phyloP scores from a whole-genome alignment of 1,140 invertebrate genomes.

The Pachyrhynchus sulphureomaculatus region DNA sequence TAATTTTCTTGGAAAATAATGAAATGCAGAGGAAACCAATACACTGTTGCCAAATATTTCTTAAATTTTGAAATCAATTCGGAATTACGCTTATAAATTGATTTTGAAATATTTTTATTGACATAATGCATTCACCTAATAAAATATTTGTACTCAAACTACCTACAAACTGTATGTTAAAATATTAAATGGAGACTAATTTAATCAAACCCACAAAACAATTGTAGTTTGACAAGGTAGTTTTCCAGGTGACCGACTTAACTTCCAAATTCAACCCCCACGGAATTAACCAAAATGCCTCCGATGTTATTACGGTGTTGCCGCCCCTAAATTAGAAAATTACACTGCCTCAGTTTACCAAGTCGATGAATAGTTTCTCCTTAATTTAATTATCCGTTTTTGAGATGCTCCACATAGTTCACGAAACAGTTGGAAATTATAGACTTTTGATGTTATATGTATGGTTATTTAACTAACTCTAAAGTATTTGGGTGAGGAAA shows the following conservation, averaged over 20 bases:
- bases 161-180: too few relatives aligned
- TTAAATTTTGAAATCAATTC: too few relatives aligned
- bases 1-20: too few relatives aligned
- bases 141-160: too few relatives aligned
- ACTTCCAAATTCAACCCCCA: not conserved
- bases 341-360: not conserved
- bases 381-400: slow-evolving; percentile 24
- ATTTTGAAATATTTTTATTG: too few relatives aligned
- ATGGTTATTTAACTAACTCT: slow-evolving; percentile 15
- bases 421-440: slow-evolving; percentile 5
- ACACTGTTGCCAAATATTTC: too few relatives aligned
- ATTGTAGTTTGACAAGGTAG: not conserved
- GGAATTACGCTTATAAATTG: too few relatives aligned
- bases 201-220: too few relatives aligned
- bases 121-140: too few relatives aligned
- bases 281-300: not conserved
- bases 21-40: too few relatives aligned
- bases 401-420: slow-evolving; percentile 11
- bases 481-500: not conserved
- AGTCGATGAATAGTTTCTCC: slow-evolving; percentile 19
- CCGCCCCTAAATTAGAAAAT: slow-evolving; percentile 10
- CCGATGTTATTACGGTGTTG: slow-evolving; percentile 8
- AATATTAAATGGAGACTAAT: too few relatives aligned
- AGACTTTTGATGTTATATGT: slow-evolving; percentile 10
- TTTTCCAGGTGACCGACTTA: not conserved